A percentile compares a stretch with the other conserved stretches of the same genome.
Conservation (phyloP, 2,797 vertebrate species). For the Parambassis ranga region DNA sequence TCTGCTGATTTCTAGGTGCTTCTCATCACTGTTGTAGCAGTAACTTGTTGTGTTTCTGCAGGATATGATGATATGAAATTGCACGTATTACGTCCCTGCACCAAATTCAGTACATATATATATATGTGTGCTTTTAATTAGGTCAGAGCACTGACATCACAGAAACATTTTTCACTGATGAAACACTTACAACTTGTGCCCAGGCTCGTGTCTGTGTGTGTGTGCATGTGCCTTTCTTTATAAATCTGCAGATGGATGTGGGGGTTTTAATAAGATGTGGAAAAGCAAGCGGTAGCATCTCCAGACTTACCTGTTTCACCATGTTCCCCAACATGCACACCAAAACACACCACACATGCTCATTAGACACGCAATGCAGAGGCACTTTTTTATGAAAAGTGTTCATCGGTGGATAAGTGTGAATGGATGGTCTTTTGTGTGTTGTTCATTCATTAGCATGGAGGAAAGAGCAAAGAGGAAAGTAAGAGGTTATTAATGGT, state of each 20-base stretch:
- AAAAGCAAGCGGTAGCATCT: background rate
- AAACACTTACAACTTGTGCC: conserved; percentile 16
- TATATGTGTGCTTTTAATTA: too few species aligned
- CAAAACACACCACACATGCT: background rate
- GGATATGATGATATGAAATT: too few species aligned
- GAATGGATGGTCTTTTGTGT: conserved; percentile 19
- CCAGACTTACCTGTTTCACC: conserved; percentile 1
- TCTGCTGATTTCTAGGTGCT: too few species aligned
- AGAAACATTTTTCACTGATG: conserved; percentile 16
- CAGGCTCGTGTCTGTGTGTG: background rate
- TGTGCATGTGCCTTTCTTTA: background rate
- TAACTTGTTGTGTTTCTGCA: too few species aligned
- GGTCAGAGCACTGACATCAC: conserved; percentile 33
- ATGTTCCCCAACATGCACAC: background rate
- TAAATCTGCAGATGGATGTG: conserved; percentile 14
- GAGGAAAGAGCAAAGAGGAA: background rate
- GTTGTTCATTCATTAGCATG: background rate
- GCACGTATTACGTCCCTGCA: too few species aligned
- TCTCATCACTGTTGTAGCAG: too few species aligned
- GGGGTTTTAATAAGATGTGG: background rate
- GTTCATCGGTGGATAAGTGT: conserved; percentile 25
- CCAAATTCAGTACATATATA: too few species aligned
- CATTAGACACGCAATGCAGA: background rate
- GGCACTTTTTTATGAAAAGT: conserved; percentile 7
- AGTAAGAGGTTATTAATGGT: conserved; percentile 18